These are phyloP conservation scores for Drosophila koepferae DNA, from an alignment of 2,888 invertebrate genomes.

Conservation along the genomic window DNA sequence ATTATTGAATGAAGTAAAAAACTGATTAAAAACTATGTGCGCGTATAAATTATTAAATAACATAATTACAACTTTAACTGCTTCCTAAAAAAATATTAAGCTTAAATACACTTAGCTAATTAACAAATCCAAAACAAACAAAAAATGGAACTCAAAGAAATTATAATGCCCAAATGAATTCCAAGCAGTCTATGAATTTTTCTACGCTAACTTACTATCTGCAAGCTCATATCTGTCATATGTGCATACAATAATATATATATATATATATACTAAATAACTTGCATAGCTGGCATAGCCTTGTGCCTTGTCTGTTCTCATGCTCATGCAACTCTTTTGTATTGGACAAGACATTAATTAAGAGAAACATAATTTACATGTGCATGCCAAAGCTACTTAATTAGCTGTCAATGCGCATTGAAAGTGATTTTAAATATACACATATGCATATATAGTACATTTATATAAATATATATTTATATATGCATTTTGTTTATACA, in stretches of 20 bases:
- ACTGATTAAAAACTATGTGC: background rate
- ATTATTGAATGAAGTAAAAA: background rate
- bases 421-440: background rate
- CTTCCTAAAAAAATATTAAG: background rate
- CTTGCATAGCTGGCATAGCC: background rate
- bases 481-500: conserved; percentile 11
- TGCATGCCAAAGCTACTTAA: conserved; percentile 17
- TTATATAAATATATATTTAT: background rate
- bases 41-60: background rate
- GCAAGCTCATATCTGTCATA: background rate
- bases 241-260: background rate
- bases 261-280: background rate
- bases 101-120: conserved; percentile 5
- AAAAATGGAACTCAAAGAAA: background rate
- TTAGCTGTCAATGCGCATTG: conserved; percentile 34
- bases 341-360: conserved; percentile 7
- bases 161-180: background rate
- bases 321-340: background rate
- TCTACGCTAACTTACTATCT: background rate
- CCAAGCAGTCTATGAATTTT: background rate
- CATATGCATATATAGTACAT: background rate
- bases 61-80: background rate
- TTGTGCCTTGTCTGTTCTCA: too few relatives aligned
- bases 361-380: background rate
- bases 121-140: background rate